phyloP scores from a whole-genome alignment of 92 coral and sea anemone species.

The Isaurus tuberculatus region DNA sequence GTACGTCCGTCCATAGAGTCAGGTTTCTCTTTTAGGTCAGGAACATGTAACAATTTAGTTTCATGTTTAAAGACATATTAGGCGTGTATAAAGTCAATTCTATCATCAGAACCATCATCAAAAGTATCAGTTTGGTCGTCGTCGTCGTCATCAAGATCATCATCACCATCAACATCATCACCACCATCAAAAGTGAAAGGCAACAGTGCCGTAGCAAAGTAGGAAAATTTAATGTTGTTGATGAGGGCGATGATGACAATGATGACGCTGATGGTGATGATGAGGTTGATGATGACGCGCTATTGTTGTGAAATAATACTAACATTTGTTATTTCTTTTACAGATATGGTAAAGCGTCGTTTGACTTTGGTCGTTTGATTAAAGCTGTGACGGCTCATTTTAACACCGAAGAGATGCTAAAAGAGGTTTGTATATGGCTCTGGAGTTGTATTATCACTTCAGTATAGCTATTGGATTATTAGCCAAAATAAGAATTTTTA shows the following conservation, averaged over 20 bases:
- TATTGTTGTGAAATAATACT: too few relatives aligned
- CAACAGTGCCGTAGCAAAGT: not conserved
- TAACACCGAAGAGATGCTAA: slow-evolving; percentile 60
- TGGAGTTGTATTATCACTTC: not conserved
- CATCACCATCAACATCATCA: not conserved
- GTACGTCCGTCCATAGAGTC: too few relatives aligned
- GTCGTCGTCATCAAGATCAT: too few relatives aligned
- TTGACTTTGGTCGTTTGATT: slow-evolving; percentile 82
- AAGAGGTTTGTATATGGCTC: slow-evolving; percentile 50
- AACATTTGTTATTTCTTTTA: not conserved
- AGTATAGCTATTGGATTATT: not conserved
- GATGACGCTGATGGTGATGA: not conserved
- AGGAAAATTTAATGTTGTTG: too few relatives aligned
- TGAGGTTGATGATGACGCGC: too few relatives aligned
- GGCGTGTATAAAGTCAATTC: too few relatives aligned
- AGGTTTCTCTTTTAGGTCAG: too few relatives aligned
- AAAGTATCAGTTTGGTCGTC: too few relatives aligned
- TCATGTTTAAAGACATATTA: too few relatives aligned
- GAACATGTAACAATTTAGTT: too few relatives aligned
- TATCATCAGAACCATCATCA: too few relatives aligned
- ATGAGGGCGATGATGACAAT: not conserved
- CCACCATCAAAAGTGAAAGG: not conserved
- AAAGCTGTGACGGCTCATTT: slow-evolving; percentile 71
- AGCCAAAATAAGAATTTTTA: too few relatives aligned
- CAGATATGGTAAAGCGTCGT: slow-evolving; percentile 84